A percentile compares a stretch with the other conserved stretches of the same genome.
These are phyloP conservation scores for Chromis chromis DNA, from an alignment of 2,797 vertebrate genomes.

Conservation along the genomic window DNA sequence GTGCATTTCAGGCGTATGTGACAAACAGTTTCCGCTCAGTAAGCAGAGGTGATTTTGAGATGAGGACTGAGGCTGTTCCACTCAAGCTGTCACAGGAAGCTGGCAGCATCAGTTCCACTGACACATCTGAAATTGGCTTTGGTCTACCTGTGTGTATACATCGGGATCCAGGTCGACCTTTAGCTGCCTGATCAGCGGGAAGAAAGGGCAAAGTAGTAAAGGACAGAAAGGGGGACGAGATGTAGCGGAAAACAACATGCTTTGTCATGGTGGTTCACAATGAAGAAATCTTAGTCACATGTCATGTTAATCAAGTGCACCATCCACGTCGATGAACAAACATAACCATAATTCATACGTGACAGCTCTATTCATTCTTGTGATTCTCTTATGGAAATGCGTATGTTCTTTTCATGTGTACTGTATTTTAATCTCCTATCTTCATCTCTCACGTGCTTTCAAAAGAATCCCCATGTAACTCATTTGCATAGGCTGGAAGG, in stretches of 20 bases:
- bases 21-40: slow-evolving; percentile 68
- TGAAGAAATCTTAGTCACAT: slow-evolving; percentile 16
- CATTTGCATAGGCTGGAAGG: slow-evolving; percentile 69
- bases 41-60: slow-evolving; percentile 73
- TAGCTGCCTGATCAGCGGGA: slow-evolving; percentile 48
- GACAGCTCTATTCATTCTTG: slow-evolving; percentile 12
- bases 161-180: slow-evolving; percentile 55
- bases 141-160: slow-evolving; percentile 66
- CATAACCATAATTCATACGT: neutral
- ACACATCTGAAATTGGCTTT: slow-evolving; percentile 81
- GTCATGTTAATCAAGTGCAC: neutral
- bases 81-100: slow-evolving; percentile 75
- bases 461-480: slow-evolving; percentile 43
- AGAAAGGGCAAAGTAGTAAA: slow-evolving; percentile 54
- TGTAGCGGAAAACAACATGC: neutral
- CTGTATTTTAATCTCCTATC: slow-evolving; percentile 22
- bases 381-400: slow-evolving; percentile 3
- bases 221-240: slow-evolving; percentile 14
- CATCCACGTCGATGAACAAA: neutral
- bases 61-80: slow-evolving; percentile 67
- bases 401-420: neutral
- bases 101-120: slow-evolving; percentile 72
- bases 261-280: neutral
- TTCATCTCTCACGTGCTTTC: slow-evolving; percentile 63
- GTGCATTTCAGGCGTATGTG: slow-evolving; percentile 51